Evolutionary conservation across 2,113 vertebrate species (phyloP), one percentile per base, ranked within the genome.

Genomic region (Xenotilapia flavipinnis): DNA sequence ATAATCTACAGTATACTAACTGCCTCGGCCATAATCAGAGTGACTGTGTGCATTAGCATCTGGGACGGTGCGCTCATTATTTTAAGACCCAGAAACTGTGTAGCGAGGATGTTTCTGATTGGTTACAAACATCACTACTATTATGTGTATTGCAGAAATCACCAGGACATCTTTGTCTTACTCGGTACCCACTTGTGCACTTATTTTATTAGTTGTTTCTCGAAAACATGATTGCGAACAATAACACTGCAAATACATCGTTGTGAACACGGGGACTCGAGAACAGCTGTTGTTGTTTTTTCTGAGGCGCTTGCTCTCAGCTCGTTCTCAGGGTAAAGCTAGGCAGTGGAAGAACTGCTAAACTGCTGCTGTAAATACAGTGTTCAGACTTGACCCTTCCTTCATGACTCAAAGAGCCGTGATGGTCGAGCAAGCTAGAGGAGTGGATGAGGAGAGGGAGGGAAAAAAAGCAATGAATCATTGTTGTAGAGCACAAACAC

Each of bases 221-320:
- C 0, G 36, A 42, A 70, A 40, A 70, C 0, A 40, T 6, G 12
- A 40, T 40, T 10, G 7, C 2, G 7, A 40, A 40, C n/a, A 70
- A 23, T 14, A 70, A 23, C n/a, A 70, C 19, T 38, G 19, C 33
- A 65, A 38, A 21, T 3, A 40, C 36, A 70, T 23, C 1, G 7
- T 23, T 70, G 65, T 70, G 65, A 70, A 21, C 62, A 42, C 7
- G 11, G n/a, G 7, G 12, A 70, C 65, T 14, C 7, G 7, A 23
- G n/a, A 40, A 70, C 65, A 70, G 36, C 36, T 70, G 65, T 23
- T 23, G 36, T 42, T 70, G 38, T 42, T 14, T 70, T 70, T 23
- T 40, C 36, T 68, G 12, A 42, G 0, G n/a, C 5, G 5, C 62
- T 42, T 70, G 0, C 38, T 70, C 62, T 70, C n/a, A 70, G 12